These are phyloP conservation scores for Sphinx pinastri DNA, from an alignment of 2,888 invertebrate species.

Conservation along the genomic window DNA sequence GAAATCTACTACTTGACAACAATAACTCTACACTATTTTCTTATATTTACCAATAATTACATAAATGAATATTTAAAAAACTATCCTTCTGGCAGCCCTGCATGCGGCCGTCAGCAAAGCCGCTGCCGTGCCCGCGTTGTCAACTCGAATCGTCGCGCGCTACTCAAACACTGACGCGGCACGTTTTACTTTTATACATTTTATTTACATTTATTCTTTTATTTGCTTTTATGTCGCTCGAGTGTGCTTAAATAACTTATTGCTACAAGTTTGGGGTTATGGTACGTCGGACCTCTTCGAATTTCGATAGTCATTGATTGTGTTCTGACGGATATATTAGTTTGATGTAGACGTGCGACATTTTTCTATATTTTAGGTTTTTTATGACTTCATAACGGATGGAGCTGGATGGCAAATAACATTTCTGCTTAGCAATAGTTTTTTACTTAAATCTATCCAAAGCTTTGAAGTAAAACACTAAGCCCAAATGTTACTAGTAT, in stretches of 20 bases:
- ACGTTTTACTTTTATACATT: constrained; percentile 32
- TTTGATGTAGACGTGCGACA: background rate
- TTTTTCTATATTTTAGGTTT: background rate
- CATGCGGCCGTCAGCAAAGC: constrained; percentile 24
- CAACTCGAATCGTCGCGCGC: constrained; percentile 54
- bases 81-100: constrained; percentile 17
- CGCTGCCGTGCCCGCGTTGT: constrained; percentile 48
- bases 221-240: constrained; percentile 47
- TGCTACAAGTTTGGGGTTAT: constrained; percentile 15
- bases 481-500: too few species aligned
- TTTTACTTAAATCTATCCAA: too few species aligned
- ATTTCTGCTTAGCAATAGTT: too few species aligned
- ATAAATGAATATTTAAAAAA: background rate
- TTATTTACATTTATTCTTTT: constrained; percentile 37
- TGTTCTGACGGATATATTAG: background rate
- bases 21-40: too few species aligned
- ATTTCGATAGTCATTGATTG: constrained; percentile 28
- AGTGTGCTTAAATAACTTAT: constrained; percentile 27
- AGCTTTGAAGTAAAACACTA: too few species aligned
- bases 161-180: constrained; percentile 44
- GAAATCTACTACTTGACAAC: too few species aligned
- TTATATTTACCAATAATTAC: background rate
- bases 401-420: too few species aligned
- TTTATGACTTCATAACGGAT: background rate
- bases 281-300: constrained; percentile 7